Conservation (phyloP, 2,797 vertebrate species). For the Hydrocynus forskahlii region DNA sequence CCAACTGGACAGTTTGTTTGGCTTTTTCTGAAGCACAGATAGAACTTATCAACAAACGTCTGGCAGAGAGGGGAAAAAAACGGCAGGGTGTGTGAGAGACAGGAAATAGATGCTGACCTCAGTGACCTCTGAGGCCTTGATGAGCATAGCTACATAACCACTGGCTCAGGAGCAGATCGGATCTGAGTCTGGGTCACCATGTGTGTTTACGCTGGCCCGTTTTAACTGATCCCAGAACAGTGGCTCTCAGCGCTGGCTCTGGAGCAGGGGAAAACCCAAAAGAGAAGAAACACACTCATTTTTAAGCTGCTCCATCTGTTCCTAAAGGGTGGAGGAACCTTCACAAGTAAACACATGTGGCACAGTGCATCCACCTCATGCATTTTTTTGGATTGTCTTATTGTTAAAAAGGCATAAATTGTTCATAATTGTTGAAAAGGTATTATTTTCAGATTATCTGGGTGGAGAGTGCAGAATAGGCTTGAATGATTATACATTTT, state of each 20-base stretch:
- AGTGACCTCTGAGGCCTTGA: conserved; percentile 1
- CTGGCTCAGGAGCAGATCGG: background rate
- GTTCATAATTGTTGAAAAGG: too few relatives aligned
- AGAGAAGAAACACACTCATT: background rate
- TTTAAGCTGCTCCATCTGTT: conserved; percentile 1
- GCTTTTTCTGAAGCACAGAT: conserved; percentile 19
- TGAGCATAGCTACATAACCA: background rate
- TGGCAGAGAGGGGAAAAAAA: conserved; percentile 27
- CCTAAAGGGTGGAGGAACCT: background rate
- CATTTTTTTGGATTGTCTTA: too few relatives aligned
- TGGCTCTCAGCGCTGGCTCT: conserved; percentile 11
- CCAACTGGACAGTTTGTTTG: conserved; percentile 34
- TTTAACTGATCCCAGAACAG: conserved; percentile 21
- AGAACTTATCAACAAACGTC: conserved; percentile 32
- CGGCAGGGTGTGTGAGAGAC: conserved; percentile 10
- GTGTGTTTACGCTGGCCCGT: conserved; percentile 12
- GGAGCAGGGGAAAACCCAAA: conserved; percentile 32
- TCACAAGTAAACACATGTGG: background rate
- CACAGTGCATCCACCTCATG: background rate
- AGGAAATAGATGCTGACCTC: conserved; percentile 26
- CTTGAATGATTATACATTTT: too few relatives aligned
- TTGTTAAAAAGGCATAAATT: too few relatives aligned
- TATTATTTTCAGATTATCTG: too few relatives aligned
- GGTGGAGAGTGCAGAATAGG: too few relatives aligned
- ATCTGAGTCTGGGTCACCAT: background rate